Conservation (phyloP, 2,113 vertebrate species). For the Odobenus rosmarus region DNA sequence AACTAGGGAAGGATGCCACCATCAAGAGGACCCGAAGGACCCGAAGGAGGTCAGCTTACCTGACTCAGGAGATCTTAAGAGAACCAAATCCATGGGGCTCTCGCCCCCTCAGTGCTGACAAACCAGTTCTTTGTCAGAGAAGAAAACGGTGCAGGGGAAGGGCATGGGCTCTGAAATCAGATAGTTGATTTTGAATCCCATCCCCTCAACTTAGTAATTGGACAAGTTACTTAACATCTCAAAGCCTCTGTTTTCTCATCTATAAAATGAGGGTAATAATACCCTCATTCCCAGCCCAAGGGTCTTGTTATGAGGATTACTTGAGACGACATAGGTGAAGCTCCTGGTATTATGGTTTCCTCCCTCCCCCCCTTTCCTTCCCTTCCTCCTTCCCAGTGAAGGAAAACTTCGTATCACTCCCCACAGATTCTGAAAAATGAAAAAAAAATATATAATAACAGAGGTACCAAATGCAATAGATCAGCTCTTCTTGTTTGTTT, state of each 20-base stretch:
- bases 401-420: not conserved
- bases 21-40: not conserved
- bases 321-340: not conserved
- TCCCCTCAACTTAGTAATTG: not conserved
- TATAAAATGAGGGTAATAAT: not conserved
- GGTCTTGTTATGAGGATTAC: not conserved
- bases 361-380: too few relatives aligned
- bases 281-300: fast-evolving
- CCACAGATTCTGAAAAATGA: not conserved
- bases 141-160: too few relatives aligned
- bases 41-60: not conserved
- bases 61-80: not conserved
- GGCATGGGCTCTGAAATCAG: not conserved
- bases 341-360: not conserved
- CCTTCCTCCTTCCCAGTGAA: not conserved
- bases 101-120: not conserved
- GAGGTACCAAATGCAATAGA: not conserved
- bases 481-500: not conserved
- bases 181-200: not conserved
- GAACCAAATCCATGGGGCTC: fast-evolving
- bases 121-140: not conserved
- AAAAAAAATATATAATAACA: not conserved
- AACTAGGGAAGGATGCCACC: fast-evolving
- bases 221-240: not conserved
- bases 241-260: not conserved